Conservation (phyloP, 2,113 vertebrate genomes). For the Cephalopterus ornatus region DNA sequence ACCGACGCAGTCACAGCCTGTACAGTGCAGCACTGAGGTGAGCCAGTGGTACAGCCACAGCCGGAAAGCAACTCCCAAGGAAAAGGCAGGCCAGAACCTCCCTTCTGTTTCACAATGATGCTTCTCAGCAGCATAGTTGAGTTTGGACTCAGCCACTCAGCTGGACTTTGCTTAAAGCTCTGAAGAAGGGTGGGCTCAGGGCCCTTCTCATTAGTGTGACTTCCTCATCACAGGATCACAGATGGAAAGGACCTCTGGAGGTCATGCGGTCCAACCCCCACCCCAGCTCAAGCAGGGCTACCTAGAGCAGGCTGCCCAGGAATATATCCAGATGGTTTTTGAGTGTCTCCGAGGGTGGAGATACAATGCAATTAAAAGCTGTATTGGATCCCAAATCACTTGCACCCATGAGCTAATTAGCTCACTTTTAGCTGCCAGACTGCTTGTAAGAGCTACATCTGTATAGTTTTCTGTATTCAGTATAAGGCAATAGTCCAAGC, state of each 20-base stretch:
- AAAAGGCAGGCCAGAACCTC: neutral
- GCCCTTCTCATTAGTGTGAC: neutral
- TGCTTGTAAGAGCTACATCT: neutral
- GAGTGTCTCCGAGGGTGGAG: neutral
- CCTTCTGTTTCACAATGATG: neutral
- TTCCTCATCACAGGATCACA: neutral
- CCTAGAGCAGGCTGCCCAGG: neutral
- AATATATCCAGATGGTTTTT: neutral
- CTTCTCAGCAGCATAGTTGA: neutral
- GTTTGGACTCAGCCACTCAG: neutral
- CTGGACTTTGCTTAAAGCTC: neutral
- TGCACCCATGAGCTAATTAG: neutral
- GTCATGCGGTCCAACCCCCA: neutral
- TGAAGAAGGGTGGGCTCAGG: neutral
- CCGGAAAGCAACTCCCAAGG: neutral
- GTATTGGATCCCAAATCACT: neutral
- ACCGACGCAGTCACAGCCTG: neutral
- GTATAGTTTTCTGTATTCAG: neutral
- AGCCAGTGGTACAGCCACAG: neutral
- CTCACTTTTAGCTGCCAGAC: neutral
- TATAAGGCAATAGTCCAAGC: neutral
- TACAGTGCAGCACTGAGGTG: accelerated
- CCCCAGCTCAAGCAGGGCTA: neutral
- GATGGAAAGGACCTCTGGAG: neutral
- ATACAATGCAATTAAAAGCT: neutral